Conservation (phyloP, 2,797 vertebrate genomes). For the Acanthiza pusilla region DNA sequence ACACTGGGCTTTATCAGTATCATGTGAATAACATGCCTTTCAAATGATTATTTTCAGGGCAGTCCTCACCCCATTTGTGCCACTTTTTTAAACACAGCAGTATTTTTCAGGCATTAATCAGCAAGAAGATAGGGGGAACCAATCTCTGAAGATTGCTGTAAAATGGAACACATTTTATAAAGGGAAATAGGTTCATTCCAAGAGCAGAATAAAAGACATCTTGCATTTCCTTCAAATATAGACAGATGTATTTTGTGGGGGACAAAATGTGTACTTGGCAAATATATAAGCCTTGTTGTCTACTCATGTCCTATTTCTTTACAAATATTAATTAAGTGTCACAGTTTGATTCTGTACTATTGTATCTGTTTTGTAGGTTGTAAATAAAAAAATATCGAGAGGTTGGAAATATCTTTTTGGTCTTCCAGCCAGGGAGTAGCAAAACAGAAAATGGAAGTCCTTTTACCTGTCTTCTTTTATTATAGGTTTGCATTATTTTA, state of each 20-base stretch:
- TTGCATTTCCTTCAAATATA: background rate
- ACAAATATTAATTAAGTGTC: background rate
- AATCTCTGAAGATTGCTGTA: background rate
- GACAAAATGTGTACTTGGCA: background rate
- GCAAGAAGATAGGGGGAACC: background rate
- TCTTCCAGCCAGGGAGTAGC: background rate
- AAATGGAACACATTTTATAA: background rate
- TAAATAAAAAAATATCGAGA: background rate
- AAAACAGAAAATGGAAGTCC: background rate
- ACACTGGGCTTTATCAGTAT: background rate
- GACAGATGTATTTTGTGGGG: background rate
- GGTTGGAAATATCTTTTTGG: background rate
- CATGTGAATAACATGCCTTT: background rate
- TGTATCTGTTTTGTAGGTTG: background rate
- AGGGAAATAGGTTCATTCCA: background rate
- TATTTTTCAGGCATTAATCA: background rate
- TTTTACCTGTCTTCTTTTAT: background rate
- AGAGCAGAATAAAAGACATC: background rate
- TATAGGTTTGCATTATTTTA: background rate
- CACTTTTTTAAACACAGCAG: background rate
- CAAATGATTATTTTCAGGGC: background rate
- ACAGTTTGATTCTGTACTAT: background rate
- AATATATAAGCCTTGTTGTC: background rate
- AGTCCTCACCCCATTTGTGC: background rate
- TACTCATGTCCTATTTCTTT: background rate